Evolutionary conservation across 1,140 invertebrate species (phyloP), one percentile per base, ranked within the genome.

Genomic region (Drosophila nikananu): DNA sequence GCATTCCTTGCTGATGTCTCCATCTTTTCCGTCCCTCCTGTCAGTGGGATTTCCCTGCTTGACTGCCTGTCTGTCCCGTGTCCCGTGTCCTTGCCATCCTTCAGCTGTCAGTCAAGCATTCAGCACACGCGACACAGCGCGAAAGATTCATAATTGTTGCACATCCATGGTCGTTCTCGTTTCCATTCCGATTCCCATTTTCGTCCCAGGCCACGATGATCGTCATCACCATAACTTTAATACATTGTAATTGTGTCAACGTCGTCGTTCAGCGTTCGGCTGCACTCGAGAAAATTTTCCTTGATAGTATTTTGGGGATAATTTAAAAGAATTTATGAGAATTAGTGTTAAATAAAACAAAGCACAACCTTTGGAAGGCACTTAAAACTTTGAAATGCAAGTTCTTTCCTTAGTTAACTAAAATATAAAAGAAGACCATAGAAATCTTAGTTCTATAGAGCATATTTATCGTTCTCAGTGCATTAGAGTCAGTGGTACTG

Each of bases 111-210:
- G 77, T 74, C 80, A 83, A 68, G 68, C 68, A 62, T 68, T 89
- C 80, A 84, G 72, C 55, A 73, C 71, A 74, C 73, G 86, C 73
- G 84, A 60, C 84, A 72, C 67, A 77, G 67, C 73, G 67, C 77
- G 82, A 84, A 76, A 64, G 77, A 90, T 89, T 89, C 81, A 89
- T 89, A 89, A 89, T 89, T 89, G 84, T 90, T 80, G 81, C 83
- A 79, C 68, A 72, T 62, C 44, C 60, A 81, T 44, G 55, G 32
- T 37, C 46, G 48, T 73, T 27, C 32, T 21, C 61, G 35, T 55
- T 42, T 30, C 25, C 62, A 64, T 44, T 62, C 35, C 17, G 58
- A 75, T 62, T 62, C n/a, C 54, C 32, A 59, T 64, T 37, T 44
- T 49, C 52, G 21, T 60, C 41, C 59, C 58, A 72, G 67, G 32